Base-by-base conservation (phyloP, 2,888 invertebrate species). In the Druceiella hillmani region DNA sequence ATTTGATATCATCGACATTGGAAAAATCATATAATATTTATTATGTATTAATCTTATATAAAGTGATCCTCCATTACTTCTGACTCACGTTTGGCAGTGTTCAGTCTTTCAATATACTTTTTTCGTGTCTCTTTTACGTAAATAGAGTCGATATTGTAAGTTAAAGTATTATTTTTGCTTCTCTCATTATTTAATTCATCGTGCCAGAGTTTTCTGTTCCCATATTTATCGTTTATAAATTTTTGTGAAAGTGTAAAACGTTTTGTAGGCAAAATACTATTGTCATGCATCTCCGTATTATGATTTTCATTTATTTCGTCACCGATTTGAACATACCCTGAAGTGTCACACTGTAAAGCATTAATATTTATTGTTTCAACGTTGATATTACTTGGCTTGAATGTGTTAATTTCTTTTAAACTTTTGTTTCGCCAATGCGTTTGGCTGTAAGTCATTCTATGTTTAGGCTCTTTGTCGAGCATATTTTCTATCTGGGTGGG, bases 211-310 rank as follows among this genome's bases (percentile, higher is more conserved):
- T 65, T 71, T 52, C 65, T 61, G 44, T 69, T 71, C 25, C 72
- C 72, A 46, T 72, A 71, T 56, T 73, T 73, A 50, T 72, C 73
- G 44, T 72, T 72, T 31, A 73, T 70, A 47, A 73, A 73, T 50
- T 73, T 73, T 53, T 73, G 72, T 17, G 72, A 72, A 28, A 67
- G 54, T 41, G 62, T 74, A 51, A 66, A 59, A 56, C 62, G 59
- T 55, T 62, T 68, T 35, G 52, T 51, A 5, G 63, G 60, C 13
- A 64, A 63, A 37, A 56, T 55, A 53, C 65, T 64, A 15, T 43
- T 48, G 24, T 34, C 31, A 27, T 41, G 27, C 62, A 62, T n/a
- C 62, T 64, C 48, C 62, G 68, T 53, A 60, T 66, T 47, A 44
- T 58, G 36, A 64, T 43, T 50, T 40, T 11, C 64, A 38, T 46